phyloP scores from a whole-genome alignment of 2,797 vertebrate genomes.

The Peromyscus melanophrys region DNA sequence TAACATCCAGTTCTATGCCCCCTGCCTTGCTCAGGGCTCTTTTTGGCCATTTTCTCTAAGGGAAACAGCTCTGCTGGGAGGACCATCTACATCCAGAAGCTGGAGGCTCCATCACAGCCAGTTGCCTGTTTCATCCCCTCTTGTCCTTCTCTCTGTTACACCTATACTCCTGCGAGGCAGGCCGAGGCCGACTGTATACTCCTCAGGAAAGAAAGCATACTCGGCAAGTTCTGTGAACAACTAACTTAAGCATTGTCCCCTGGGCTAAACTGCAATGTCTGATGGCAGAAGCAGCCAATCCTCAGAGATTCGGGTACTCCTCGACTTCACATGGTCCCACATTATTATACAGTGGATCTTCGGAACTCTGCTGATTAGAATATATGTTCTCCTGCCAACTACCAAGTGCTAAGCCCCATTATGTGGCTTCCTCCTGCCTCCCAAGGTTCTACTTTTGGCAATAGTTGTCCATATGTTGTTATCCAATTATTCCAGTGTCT shows the following conservation, averaged over 20 bases:
- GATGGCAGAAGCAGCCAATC: not conserved
- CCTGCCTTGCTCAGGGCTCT: not conserved
- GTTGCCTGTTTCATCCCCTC: not conserved
- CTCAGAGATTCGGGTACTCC: not conserved
- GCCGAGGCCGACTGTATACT: not conserved
- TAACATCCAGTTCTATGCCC: not conserved
- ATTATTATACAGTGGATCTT: not conserved
- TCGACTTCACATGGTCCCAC: not conserved
- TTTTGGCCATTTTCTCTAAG: not conserved
- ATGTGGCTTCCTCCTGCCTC: not conserved
- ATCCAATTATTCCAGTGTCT: not conserved
- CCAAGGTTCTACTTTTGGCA: not conserved
- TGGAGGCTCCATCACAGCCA: not conserved
- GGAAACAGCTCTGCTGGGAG: not conserved
- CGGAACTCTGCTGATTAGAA: not conserved
- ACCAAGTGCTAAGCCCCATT: not conserved
- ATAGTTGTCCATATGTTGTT: not conserved
- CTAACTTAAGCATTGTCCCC: not conserved
- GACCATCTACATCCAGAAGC: not conserved
- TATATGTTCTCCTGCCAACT: not conserved
- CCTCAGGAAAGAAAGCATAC: not conserved
- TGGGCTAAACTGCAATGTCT: not conserved
- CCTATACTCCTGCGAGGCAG: not conserved
- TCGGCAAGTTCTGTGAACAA: conserved; percentile 12
- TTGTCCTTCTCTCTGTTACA: not conserved